Evolutionary conservation across 2,888 invertebrate genomes (phyloP).

Genomic region (Coremacera marginata): DNA sequence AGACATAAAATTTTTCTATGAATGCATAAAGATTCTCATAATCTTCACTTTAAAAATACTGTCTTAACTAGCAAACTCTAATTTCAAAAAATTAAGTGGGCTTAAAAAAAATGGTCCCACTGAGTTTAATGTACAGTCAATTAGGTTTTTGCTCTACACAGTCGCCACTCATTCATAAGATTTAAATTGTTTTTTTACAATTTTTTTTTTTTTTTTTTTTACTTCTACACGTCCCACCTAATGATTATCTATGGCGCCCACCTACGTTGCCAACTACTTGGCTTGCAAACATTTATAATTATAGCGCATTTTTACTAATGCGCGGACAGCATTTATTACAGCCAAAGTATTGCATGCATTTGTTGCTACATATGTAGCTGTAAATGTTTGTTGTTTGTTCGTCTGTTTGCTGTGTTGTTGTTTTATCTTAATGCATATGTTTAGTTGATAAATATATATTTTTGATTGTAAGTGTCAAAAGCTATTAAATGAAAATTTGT

Average conservation of each 20-base stretch:
- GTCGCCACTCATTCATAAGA: constrained; percentile 15
- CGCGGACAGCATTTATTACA: constrained; percentile 24
- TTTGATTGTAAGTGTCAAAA: constrained; percentile 39
- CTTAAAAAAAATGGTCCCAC: background rate
- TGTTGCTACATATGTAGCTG: background rate
- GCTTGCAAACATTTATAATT: constrained; percentile 10
- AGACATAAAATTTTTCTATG: too few relatives aligned
- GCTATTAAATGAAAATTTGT: constrained; percentile 38
- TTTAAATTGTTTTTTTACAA: background rate
- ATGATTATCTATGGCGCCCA: constrained; percentile 20
- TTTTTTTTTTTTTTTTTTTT: background rate
- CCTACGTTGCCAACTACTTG: constrained; percentile 17
- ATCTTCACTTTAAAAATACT: too few relatives aligned
- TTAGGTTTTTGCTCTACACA: background rate
- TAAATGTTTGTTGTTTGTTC: background rate
- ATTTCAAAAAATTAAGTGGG: too few relatives aligned
- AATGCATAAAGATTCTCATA: too few relatives aligned
- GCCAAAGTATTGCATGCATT: constrained; percentile 22
- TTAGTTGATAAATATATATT: background rate
- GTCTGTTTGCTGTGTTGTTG: background rate
- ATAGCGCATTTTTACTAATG: constrained; percentile 23
- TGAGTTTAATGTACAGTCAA: background rate
- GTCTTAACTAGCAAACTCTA: too few relatives aligned
- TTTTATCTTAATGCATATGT: too few relatives aligned
- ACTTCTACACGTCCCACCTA: background rate